Conservation (phyloP, 2,888 invertebrate species). For the Eledone cirrhosa region DNA sequence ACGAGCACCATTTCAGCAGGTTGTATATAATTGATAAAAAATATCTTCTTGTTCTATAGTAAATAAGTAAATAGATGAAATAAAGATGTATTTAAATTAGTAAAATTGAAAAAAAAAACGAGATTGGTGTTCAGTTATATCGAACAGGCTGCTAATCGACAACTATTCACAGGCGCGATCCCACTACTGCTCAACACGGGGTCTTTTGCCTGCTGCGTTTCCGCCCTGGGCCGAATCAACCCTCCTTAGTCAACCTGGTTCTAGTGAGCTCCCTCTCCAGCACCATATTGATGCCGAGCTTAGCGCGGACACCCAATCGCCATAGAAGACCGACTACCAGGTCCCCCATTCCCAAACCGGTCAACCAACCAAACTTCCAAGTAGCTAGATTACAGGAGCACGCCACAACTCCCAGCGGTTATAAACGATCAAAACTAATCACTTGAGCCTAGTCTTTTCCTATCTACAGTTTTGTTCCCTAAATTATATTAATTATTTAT, state of each 20-base stretch:
- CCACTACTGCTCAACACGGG: conserved; percentile 20
- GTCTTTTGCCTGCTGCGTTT: conserved; percentile 27
- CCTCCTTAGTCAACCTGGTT: conserved; percentile 24
- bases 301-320: too few species aligned
- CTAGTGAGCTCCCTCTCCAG: not conserved
- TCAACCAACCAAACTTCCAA: conserved; percentile 87
- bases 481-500: too few species aligned
- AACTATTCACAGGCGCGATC: not conserved
- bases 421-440: not conserved
- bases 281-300: not conserved
- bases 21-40: too few species aligned
- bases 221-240: conserved; percentile 25
- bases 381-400: conserved; percentile 97
- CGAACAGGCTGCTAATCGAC: too few species aligned
- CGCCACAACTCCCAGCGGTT: conserved; percentile 89
- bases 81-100: too few species aligned
- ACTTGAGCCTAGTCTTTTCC: not conserved
- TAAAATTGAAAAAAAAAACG: too few species aligned
- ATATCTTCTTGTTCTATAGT: too few species aligned
- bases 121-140: too few species aligned
- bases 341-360: conserved; percentile 90
- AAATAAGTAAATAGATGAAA: too few species aligned
- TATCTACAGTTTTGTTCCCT: too few species aligned
- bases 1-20: too few species aligned
- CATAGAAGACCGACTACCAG: conserved; percentile 71